A percentile compares a stretch with the other conserved stretches of the same genome.
phyloP scores from a whole-genome alignment of 2,797 vertebrate species.

The Parauchenoglanis punctatus region DNA sequence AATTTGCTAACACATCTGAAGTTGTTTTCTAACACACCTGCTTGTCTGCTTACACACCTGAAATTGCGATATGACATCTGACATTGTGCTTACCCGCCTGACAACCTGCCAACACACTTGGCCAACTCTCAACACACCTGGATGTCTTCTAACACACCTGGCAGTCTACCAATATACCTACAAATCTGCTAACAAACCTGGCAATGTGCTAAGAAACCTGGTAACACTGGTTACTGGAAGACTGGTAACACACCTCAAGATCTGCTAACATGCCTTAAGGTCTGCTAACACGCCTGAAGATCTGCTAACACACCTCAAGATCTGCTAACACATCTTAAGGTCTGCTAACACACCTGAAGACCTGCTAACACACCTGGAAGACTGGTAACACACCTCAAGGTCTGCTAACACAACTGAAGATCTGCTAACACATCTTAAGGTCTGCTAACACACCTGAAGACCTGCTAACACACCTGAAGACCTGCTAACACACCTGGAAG shows the following conservation, averaged over 20 bases:
- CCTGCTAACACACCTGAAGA: neutral
- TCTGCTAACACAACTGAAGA: neutral
- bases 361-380: neutral
- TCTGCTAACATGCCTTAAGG: neutral
- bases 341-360: neutral
- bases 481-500: neutral
- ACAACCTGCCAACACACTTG: neutral
- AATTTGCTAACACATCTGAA: neutral
- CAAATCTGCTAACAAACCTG: neutral
- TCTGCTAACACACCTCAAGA: neutral
- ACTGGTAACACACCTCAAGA: too few relatives aligned
- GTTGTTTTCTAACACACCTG: neutral
- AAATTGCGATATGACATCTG: neutral
- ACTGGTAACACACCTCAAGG: neutral
- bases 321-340: neutral
- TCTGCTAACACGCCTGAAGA: neutral
- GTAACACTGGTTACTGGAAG: too few relatives aligned
- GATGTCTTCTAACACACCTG: neutral
- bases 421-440: neutral
- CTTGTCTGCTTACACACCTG: neutral
- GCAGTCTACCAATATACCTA: neutral
- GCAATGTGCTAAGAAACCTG: neutral
- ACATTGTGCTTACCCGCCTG: neutral
- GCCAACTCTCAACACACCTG: neutral
- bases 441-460: neutral